Evolutionary conservation across 2,888 invertebrate species (phyloP), one percentile per base, ranked within the genome.

Genomic region (Lamellibrachia satsuma): DNA sequence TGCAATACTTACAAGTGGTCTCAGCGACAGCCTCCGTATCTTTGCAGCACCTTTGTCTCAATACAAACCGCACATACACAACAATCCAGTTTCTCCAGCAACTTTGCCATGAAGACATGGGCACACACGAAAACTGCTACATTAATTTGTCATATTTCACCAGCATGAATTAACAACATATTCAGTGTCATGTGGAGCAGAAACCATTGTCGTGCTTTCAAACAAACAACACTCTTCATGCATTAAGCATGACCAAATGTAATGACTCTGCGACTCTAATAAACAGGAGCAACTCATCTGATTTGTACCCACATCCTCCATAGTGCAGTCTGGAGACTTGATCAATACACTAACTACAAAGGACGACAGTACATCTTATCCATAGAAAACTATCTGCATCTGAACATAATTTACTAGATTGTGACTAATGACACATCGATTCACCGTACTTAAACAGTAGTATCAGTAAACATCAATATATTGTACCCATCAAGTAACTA

Each of bases 11-110:
- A 75, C 75, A 75, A 15, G 75, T 75, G 75, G 22, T 75, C n/a
- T n/a, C 22, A n/a, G 6, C 75, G 75, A 75, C 75, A 22, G 75
- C 75, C 22, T 15, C 75, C 22, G 75, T 75, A 15, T 75, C 22
- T 75, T 15, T 22, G 75, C 75, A 22, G 75, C 75, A 75, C 75
- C 75, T 75, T 22, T 22, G 75, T 75, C 75, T 75, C 75, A 22
- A 75, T 75, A 75, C 75, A 75, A 75, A 75, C 75, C 75, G 75
- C 75, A 75, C n/a, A 75, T n/a, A 75, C 75, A 75, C 22, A 75
- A 75, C 22, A 75, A 75, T 75, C 75, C 75, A 75, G 75, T 15
- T n/a, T 75, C 75, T 75, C 75, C 75, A 75, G 4, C 75, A 75
- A 75, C 6, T 15, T 22, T 6, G 75, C 22, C 75, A 75, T 15